Evolutionary conservation across 2,888 invertebrate genomes (phyloP).

Genomic region (Choreutis nemorana): DNA sequence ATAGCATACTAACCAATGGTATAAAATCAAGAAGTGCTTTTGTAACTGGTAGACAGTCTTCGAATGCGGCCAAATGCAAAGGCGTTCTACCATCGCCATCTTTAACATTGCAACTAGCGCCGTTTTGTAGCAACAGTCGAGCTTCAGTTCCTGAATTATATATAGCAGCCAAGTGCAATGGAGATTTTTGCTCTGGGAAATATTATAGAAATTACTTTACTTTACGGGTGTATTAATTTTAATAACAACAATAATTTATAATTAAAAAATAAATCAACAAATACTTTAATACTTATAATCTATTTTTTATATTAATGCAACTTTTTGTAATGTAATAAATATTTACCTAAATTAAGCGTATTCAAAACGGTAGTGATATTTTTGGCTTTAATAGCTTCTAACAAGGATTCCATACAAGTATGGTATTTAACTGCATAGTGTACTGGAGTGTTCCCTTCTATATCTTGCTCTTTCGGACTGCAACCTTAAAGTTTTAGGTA

Average conservation of each 20-base stretch:
- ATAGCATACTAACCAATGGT: slow-evolving; percentile 6
- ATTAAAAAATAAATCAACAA: neutral
- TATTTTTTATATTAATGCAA: neutral
- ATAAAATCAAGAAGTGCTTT: slow-evolving; percentile 18
- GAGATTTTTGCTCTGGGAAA: slow-evolving; percentile 39
- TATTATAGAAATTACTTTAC: too few relatives aligned
- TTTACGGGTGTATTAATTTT: too few relatives aligned
- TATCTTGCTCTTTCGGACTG: slow-evolving; percentile 47
- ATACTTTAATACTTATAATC: neutral
- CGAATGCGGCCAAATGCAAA: slow-evolving; percentile 43
- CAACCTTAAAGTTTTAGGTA: too few relatives aligned
- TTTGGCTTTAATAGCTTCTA: slow-evolving; percentile 34
- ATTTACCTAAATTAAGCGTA: slow-evolving; percentile 34
- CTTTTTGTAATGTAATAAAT: neutral
- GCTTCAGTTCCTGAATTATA: slow-evolving; percentile 15
- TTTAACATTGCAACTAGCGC: slow-evolving; percentile 22
- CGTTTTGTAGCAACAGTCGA: slow-evolving; percentile 22
- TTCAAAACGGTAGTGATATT: slow-evolving; percentile 29
- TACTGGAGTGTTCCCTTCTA: slow-evolving; percentile 67
- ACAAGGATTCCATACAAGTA: slow-evolving; percentile 52
- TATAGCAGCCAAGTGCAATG: slow-evolving; percentile 35
- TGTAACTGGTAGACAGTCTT: slow-evolving; percentile 22
- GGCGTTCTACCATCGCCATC: slow-evolving; percentile 36
- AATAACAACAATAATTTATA: neutral
- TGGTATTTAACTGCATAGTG: slow-evolving; percentile 70